phyloP scores from a whole-genome alignment of 2,113 vertebrate species.

The Microtus montanus region DNA sequence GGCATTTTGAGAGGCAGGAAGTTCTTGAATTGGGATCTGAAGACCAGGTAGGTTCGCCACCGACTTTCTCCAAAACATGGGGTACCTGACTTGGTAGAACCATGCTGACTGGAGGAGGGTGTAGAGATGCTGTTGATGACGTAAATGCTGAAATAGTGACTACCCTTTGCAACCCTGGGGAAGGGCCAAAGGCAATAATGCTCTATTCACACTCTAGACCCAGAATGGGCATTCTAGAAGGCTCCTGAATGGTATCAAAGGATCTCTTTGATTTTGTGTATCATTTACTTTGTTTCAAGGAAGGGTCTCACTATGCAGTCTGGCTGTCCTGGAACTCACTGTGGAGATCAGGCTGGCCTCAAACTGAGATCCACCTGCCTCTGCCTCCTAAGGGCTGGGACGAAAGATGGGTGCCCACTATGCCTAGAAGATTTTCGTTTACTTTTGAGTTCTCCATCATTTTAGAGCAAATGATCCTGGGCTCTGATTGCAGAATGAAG shows the following conservation, averaged over 20 bases:
- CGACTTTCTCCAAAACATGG: neutral
- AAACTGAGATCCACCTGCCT: neutral
- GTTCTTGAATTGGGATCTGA: neutral
- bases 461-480: neutral
- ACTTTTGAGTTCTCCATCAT: neutral
- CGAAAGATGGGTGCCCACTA: neutral
- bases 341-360: neutral
- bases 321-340: neutral
- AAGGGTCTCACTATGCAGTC: neutral
- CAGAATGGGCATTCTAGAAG: neutral
- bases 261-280: neutral
- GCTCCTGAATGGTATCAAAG: neutral
- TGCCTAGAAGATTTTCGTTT: neutral
- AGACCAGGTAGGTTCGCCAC: neutral
- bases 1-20: neutral
- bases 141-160: rapidly evolving
- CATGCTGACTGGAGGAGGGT: neutral
- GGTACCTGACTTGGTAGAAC: neutral
- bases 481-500: conserved; percentile 8
- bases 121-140: neutral
- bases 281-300: neutral
- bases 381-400: neutral
- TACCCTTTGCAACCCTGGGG: neutral
- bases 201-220: rapidly evolving
- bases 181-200: neutral